Base-by-base conservation (phyloP, 2,888 invertebrate genomes). In the Acleris laterana region DNA sequence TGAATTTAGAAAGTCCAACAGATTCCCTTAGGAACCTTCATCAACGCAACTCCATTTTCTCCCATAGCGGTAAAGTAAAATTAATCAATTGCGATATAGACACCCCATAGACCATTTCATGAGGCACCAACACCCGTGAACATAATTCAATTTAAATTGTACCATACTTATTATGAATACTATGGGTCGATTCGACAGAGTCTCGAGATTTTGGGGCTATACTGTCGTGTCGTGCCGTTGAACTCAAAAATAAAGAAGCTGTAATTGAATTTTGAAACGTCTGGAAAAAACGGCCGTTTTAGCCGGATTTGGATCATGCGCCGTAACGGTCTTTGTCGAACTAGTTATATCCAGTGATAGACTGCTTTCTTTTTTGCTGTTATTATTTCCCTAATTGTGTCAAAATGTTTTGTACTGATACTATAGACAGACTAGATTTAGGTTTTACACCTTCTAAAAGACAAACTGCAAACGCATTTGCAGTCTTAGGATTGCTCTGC, bases 81-180 rank as follows among this genome's bases (percentile, higher is more conserved):
- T 88, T 90, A 91, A 90, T 90, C 89, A 88, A 46, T 75, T 69
- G 70, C 56, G 82, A 87, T 87, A 86, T 83, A 79, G 90, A 84
- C 87, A 86, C 88, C 89, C 91, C 89, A 91, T 88, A 83, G 90
- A 87, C 87, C 83, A 78, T 88, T 87, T 87, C 88, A 90, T 90
- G 83, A 89, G 81, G 74, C 85, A 78, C 74, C 79, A 88, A 89
- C 78, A 72, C 81, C 81, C 91, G 87, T 91, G 92, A 90, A 89
- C 82, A 71, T 92, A 92, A 93, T 93, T 87, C 88, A 92, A 92
- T 93, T 92, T 91, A 84, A 85, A 90, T 86, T 84, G 83, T 81
- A 85, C 82, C 80, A 82, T 79, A 80, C 80, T 87, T 88, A 89
- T 88, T 88, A 87, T 80, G 74, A 79, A 76, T 76, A 78, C 78